A percentile compares a stretch with the other conserved stretches of the same genome.
Evolutionary conservation across 1,140 invertebrate species (phyloP).

Genomic region (Antheraea mylitta): DNA sequence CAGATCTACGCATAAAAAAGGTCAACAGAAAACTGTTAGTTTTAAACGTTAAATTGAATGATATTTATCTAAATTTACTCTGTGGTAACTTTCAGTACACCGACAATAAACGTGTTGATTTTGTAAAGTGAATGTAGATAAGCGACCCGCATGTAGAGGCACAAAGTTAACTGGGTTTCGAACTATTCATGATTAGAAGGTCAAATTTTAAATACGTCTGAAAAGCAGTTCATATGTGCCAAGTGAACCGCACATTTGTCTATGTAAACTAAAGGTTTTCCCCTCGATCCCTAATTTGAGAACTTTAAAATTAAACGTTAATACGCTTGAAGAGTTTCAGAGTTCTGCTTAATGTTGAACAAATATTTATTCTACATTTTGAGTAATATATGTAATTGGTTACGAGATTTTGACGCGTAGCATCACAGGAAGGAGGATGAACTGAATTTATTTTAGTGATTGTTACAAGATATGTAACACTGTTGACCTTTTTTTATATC

Average conservation of each 20-base stretch:
- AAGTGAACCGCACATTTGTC: constrained; percentile 2
- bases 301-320: constrained; percentile 1
- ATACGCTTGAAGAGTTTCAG: background rate
- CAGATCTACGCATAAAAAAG: too few species aligned
- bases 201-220: constrained; percentile 1
- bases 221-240: background rate
- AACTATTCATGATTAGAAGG: background rate
- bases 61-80: background rate
- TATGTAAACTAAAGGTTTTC: background rate
- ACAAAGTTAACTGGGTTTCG: background rate
- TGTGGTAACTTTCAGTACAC: background rate
- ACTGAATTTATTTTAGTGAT: background rate
- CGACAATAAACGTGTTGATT: background rate
- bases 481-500: too few species aligned
- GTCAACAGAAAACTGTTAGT: too few species aligned
- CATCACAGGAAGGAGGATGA: background rate
- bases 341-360: background rate
- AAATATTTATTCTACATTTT: background rate
- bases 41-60: background rate
- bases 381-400: background rate
- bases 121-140: constrained; percentile 22
- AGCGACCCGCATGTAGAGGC: constrained; percentile 20
- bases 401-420: background rate
- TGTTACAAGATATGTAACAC: too few species aligned
- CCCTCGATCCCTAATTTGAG: background rate